phyloP scores from a whole-genome alignment of 2,797 vertebrate species.

The Carcharodon carcharias region DNA sequence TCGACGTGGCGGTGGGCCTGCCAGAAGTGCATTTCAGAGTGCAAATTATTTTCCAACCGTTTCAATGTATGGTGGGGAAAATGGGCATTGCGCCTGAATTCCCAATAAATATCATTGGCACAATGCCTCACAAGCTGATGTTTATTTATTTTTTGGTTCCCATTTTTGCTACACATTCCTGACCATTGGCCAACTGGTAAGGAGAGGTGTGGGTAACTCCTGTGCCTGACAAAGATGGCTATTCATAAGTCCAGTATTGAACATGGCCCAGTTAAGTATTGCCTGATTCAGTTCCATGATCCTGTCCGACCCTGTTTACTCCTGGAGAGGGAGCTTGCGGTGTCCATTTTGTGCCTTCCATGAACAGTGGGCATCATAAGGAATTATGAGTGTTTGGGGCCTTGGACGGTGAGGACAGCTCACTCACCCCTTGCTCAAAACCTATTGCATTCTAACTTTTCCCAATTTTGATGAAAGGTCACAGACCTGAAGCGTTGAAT shows the following conservation, averaged over 20 bases:
- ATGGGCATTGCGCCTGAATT: background rate
- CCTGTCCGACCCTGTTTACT: background rate
- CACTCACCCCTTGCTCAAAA: too few species aligned
- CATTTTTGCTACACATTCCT: background rate
- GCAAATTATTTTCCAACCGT: background rate
- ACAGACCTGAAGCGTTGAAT: too few species aligned
- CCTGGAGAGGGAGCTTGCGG: background rate
- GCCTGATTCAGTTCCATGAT: background rate
- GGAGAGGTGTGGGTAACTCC: background rate
- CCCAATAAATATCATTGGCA: background rate
- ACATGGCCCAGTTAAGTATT: background rate
- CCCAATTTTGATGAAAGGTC: too few species aligned
- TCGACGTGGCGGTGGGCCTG: background rate
- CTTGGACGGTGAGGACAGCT: too few species aligned
- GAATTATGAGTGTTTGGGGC: background rate
- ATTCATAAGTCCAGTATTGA: background rate
- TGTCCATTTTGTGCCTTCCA: background rate
- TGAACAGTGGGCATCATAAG: background rate
- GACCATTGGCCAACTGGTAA: background rate
- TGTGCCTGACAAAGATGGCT: background rate
- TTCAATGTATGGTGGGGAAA: background rate
- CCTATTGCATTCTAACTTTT: too few species aligned
- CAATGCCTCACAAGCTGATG: background rate
- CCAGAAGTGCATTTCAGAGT: background rate
- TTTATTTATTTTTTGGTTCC: background rate